A percentile compares a stretch with the other conserved stretches of the same genome.
Conservation (phyloP, 2,113 vertebrate genomes). For the Cottus gobio region DNA sequence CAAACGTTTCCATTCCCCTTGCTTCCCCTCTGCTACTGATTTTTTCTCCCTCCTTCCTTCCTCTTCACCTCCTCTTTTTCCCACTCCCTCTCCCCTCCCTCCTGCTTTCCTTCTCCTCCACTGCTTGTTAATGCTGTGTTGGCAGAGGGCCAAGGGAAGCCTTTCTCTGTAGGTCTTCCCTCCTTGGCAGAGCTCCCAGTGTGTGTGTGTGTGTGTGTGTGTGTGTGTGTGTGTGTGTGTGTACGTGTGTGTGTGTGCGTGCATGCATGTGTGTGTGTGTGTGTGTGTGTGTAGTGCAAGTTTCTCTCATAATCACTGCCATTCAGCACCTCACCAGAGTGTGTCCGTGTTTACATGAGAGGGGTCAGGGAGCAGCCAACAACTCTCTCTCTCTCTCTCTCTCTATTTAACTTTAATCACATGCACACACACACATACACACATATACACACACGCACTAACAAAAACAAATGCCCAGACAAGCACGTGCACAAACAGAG, state of each 20-base stretch:
- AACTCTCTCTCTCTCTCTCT: slow-evolving; percentile 67
- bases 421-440: background rate
- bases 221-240: slow-evolving; percentile 53
- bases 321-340: slow-evolving; percentile 82
- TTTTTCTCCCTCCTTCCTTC: slow-evolving; percentile 24
- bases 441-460: slow-evolving; percentile 4
- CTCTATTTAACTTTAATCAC: slow-evolving; percentile 32
- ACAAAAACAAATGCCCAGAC: background rate
- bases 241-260: slow-evolving; percentile 36
- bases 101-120: slow-evolving; percentile 34
- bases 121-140: slow-evolving; percentile 65
- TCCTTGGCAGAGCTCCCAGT: slow-evolving; percentile 77
- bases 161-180: slow-evolving; percentile 81
- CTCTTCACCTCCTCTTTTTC: slow-evolving; percentile 26
- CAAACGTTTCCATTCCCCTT: slow-evolving; percentile 3
- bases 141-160: slow-evolving; percentile 80
- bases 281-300: slow-evolving; percentile 53
- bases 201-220: slow-evolving; percentile 50
- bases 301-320: slow-evolving; percentile 80
- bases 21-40: slow-evolving; percentile 13
- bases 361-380: slow-evolving; percentile 82
- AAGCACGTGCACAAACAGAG: slow-evolving; percentile 21
- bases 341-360: slow-evolving; percentile 83
- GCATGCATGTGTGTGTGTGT: slow-evolving; percentile 55
- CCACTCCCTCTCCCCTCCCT: slow-evolving; percentile 25